phyloP scores from a whole-genome alignment of 1,140 invertebrate genomes.

The Drosophila ambigua region DNA sequence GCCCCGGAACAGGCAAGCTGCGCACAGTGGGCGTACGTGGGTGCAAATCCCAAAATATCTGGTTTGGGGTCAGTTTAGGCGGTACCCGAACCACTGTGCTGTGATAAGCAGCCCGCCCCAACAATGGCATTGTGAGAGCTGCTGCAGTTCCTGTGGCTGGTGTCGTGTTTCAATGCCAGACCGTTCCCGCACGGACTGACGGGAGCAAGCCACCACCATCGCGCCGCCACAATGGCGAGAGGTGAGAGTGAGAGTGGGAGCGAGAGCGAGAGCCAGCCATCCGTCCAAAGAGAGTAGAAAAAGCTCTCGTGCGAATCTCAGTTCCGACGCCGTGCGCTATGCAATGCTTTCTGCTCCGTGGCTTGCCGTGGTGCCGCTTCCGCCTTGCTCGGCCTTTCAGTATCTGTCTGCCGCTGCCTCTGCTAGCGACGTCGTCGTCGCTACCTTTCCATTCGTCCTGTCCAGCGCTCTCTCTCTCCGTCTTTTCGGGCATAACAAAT shows the following conservation, averaged over 20 bases:
- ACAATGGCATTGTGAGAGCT: slow-evolving; percentile 38
- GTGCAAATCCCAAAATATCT: not conserved
- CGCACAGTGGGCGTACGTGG: no score
- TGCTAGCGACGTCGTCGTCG: slow-evolving; percentile 37
- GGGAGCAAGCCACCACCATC: slow-evolving; percentile 44
- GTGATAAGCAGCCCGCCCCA: slow-evolving; percentile 44
- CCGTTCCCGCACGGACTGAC: slow-evolving; percentile 28
- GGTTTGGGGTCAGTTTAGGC: not conserved
- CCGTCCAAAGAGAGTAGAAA: slow-evolving; percentile 6
- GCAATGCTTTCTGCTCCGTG: slow-evolving; percentile 58
- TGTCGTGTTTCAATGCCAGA: slow-evolving; percentile 54
- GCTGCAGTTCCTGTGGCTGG: slow-evolving; percentile 23
- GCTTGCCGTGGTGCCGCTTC: slow-evolving; percentile 29
- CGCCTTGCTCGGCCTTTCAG: slow-evolving; percentile 43
- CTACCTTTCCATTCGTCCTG: slow-evolving; percentile 23
- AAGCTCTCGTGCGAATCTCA: slow-evolving; percentile 44
- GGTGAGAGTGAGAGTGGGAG: slow-evolving; percentile 1
- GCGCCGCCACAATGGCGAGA: slow-evolving; percentile 3
- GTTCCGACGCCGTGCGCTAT: slow-evolving; percentile 61
- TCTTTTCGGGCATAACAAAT: slow-evolving; percentile 69
- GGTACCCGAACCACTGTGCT: slow-evolving; percentile 8
- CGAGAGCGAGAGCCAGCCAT: slow-evolving; percentile 6
- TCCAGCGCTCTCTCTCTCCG: slow-evolving; percentile 7
- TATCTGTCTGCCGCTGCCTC: slow-evolving; percentile 64
- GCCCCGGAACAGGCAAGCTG: no score